Percentiles rank a stretch among this genome's conserved stretches.
phyloP scores from a whole-genome alignment of 2,797 vertebrate genomes.

The Emys orbicularis region DNA sequence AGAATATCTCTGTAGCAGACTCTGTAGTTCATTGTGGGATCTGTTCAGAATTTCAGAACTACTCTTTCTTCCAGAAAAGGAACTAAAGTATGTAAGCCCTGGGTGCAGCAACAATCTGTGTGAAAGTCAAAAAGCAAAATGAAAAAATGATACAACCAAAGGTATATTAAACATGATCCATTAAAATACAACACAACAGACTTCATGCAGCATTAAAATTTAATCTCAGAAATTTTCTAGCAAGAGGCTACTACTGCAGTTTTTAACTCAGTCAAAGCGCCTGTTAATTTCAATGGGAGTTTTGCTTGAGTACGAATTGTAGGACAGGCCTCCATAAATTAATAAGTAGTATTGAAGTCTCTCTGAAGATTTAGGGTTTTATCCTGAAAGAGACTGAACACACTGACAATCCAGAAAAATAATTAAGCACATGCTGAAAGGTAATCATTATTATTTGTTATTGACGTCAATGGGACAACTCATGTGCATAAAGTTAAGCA shows the following conservation, averaged over 20 bases:
- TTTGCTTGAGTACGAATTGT: background rate
- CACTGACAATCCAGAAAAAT: background rate
- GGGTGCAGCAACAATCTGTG: background rate
- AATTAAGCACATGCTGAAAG: background rate
- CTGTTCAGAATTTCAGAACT: conserved; percentile 21
- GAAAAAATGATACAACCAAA: background rate
- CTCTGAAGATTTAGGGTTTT: background rate
- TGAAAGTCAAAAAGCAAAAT: background rate
- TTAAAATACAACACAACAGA: rapidly evolving
- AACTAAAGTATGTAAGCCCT: conserved; percentile 44
- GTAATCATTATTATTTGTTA: background rate
- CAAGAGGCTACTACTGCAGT: background rate
- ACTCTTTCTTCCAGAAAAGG: conserved; percentile 21
- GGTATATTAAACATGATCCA: background rate
- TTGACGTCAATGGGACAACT: background rate
- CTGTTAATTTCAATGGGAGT: background rate
- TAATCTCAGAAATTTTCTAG: background rate
- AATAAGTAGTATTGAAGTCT: background rate
- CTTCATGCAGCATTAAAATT: background rate
- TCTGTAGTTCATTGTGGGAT: conserved; percentile 27
- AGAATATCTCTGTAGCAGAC: background rate
- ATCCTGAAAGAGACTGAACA: background rate
- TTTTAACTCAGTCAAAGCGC: background rate
- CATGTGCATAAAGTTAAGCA: background rate
- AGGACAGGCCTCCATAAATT: background rate